Evolutionary conservation across 2,113 vertebrate genomes (phyloP).

Genomic region (Malurus alboscapulatus): DNA sequence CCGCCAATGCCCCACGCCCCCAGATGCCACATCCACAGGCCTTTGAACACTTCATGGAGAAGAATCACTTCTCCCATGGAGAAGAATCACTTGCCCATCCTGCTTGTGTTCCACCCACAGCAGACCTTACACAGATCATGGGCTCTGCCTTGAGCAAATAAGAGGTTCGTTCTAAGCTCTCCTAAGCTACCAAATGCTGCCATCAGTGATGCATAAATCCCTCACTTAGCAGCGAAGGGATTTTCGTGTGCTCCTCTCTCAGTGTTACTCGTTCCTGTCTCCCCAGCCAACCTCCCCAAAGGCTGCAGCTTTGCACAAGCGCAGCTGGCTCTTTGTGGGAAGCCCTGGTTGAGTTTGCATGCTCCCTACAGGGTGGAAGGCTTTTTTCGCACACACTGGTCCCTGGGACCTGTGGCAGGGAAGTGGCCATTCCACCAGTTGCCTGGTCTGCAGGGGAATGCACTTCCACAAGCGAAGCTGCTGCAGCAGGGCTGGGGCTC

Average conservation of each 20-base stretch:
- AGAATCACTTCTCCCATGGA: neutral
- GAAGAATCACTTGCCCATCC: neutral
- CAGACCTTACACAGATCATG: neutral
- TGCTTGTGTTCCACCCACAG: neutral
- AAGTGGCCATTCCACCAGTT: neutral
- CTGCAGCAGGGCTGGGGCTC: rapidly evolving
- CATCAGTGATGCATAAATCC: neutral
- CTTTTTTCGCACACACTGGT: neutral
- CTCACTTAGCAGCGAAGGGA: neutral
- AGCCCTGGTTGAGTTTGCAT: rapidly evolving
- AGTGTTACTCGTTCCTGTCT: rapidly evolving
- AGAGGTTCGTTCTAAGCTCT: neutral
- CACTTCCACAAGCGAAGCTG: neutral
- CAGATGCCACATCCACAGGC: neutral
- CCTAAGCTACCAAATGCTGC: neutral
- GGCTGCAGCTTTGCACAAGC: neutral
- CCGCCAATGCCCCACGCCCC: neutral
- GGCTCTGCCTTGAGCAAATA: neutral
- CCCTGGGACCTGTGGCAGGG: rapidly evolving
- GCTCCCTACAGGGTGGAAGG: neutral
- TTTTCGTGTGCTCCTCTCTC: neutral
- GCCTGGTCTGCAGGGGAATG: neutral
- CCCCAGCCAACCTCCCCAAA: neutral
- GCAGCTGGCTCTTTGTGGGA: neutral
- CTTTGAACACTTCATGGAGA: neutral